Percentiles rank a stretch among this genome's conserved stretches.
Conservation (phyloP, 2,113 vertebrate species). For the Hiodon alosoides region DNA sequence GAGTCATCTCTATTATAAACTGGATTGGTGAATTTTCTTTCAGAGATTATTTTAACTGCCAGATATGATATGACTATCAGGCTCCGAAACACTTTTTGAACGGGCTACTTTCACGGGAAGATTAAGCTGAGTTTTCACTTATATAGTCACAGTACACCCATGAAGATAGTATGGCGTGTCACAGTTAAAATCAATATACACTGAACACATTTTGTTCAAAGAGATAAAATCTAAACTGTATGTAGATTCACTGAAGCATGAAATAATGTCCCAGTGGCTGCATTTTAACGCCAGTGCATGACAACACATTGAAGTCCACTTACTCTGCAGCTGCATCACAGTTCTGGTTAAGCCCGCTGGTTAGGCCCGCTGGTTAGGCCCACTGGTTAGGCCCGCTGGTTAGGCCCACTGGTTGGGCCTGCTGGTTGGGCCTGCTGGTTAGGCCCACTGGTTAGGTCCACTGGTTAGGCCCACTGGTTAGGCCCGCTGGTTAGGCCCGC, state of each 20-base stretch:
- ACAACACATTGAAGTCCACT: neutral
- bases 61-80: neutral
- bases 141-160: neutral
- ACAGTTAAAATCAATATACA: constrained; percentile 1
- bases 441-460: no score
- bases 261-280: constrained; percentile 11
- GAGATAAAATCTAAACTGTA: constrained; percentile 19
- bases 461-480: no score
- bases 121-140: neutral
- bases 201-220: constrained; percentile 7
- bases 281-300: neutral
- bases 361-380: no score
- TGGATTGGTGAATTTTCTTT: no score
- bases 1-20: no score
- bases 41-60: no score
- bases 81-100: neutral
- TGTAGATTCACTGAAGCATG: constrained; percentile 12
- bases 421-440: no score
- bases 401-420: no score
- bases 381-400: no score
- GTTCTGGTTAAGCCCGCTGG: no score
- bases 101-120: neutral
- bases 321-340: neutral
- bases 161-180: neutral
- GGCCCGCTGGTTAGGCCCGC: no score